Evolutionary conservation across 2,888 invertebrate genomes (phyloP), one percentile per base, ranked within the genome.

Genomic region (Ecliptopera silaceata): DNA sequence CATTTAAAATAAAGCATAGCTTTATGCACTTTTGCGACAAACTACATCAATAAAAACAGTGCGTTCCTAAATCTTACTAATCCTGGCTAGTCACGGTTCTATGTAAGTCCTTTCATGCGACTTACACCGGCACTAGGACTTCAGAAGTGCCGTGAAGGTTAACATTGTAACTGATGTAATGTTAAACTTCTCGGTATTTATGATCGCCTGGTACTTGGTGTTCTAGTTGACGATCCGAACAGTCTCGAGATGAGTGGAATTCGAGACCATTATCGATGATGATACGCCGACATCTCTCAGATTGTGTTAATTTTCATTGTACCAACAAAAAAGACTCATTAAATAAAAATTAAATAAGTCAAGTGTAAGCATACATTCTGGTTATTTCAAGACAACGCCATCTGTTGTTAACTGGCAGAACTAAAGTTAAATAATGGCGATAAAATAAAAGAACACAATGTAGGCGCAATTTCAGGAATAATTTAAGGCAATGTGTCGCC

Each of bases 161-260:
- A 59, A 52, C 56, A 57, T 54, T 69, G 63, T 61, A 68, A 69
- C 58, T 63, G 49, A 63, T 61, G 69, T 69, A 72, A 66, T 47
- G 15, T 17, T 59, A 51, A 65, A 49, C 84, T 83, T 81, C 69
- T 69, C 48, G 22, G 34, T 32, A 59, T 38, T 66, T 79, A 74
- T 90, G 83, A 43, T 63, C 55, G 62, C 91, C 88, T 88, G 65
- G 89, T 90, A 86, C 72, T 61, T 65, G 75, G 82, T 90, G 91
- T 90, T 91, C 91, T 88, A 91, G 86, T 90, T 91, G 90, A 91
- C 88, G 90, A 84, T 88, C 84, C 83, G 70, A 82, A 79, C 79
- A 77, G 78, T 79, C 82, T 74, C 77, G 69, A 80, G 80, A 85
- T 80, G 80, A 79, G 70, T 72, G 67, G 70, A 75, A 75, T 73